A percentile compares a stretch with the other conserved stretches of the same genome.
Evolutionary conservation across 2,888 invertebrate species (phyloP).

Genomic region (Rhaphigaster nebulosa): DNA sequence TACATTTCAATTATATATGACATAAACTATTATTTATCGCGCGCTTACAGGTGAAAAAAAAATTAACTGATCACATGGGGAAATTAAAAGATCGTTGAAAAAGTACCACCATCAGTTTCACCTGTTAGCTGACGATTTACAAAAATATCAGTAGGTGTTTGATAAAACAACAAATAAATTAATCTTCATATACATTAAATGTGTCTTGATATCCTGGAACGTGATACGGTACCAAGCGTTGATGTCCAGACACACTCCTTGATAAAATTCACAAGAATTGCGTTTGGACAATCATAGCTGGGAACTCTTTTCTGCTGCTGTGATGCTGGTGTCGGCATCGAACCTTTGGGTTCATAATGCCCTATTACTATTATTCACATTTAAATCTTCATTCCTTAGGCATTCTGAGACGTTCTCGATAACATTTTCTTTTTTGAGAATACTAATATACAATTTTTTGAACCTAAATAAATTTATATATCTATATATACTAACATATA

Average conservation of each 20-base stretch:
- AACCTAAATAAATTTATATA: no score
- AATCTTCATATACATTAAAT: neutral
- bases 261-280: conserved; percentile 73
- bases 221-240: conserved; percentile 69
- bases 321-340: neutral
- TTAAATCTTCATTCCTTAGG: neutral
- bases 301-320: conserved; percentile 67
- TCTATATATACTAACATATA: no score
- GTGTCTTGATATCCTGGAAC: neutral
- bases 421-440: neutral
- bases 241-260: conserved; percentile 74
- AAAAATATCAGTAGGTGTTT: neutral
- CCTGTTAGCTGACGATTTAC: neutral
- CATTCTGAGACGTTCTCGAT: neutral
- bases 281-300: conserved; percentile 77
- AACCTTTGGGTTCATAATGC: neutral
- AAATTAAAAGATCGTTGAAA: no score
- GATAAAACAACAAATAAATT: neutral
- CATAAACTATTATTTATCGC: no score
- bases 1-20: no score
- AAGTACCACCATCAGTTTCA: neutral
- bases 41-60: no score
- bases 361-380: neutral
- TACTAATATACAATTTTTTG: no score
- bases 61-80: no score